Percentiles rank a stretch among this genome's conserved stretches.
phyloP scores from a whole-genome alignment of 2,113 vertebrate genomes.

The Python bivittatus region DNA sequence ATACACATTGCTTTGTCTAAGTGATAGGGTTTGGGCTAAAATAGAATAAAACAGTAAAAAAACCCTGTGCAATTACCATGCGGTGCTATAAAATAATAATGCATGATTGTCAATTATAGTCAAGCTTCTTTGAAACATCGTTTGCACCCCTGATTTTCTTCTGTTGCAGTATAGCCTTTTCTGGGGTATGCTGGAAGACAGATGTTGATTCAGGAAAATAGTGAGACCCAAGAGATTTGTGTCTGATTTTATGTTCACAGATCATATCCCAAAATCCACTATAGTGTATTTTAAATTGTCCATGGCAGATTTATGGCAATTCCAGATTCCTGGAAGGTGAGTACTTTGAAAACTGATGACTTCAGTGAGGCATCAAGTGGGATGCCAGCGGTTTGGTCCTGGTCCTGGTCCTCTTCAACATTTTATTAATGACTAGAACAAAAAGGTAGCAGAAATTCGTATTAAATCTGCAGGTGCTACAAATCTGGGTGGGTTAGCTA shows the following conservation, averaged over 20 bases:
- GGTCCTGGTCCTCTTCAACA: not conserved
- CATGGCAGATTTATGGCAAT: not conserved
- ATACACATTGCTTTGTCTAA: not conserved
- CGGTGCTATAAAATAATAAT: not conserved
- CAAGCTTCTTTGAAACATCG: not conserved
- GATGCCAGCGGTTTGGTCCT: not conserved
- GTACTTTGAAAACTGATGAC: not conserved
- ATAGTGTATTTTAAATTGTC: not conserved
- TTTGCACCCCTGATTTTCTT: not conserved
- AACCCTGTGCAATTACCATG: not conserved
- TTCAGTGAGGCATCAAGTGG: not conserved
- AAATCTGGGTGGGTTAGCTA: not conserved
- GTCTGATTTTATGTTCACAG: not conserved
- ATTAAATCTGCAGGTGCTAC: not conserved
- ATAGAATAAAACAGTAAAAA: not conserved
- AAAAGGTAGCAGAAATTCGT: not conserved
- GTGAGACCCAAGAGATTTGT: not conserved
- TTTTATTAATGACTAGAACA: not conserved
- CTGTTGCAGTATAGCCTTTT: no score
- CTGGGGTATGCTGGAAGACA: not conserved
- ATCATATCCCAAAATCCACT: not conserved
- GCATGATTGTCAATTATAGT: no score
- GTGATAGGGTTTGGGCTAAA: not conserved
- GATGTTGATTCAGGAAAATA: not conserved
- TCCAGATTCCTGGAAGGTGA: not conserved